Conservation (phyloP, 2,888 invertebrate genomes). For the Orthosia gracilis region DNA sequence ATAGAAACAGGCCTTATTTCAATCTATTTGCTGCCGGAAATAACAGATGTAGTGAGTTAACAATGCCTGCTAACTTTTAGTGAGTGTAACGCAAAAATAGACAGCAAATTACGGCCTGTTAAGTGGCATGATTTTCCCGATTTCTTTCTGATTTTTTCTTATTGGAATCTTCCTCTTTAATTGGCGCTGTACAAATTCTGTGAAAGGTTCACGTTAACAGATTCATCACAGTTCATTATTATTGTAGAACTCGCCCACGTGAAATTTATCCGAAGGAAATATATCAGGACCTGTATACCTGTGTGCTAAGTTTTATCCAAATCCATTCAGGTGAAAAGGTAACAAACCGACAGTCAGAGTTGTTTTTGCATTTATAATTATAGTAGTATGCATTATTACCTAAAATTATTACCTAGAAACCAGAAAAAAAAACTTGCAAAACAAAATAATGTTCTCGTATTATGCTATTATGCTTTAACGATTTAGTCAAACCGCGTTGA, state of each 20-base stretch:
- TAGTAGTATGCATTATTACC: neutral
- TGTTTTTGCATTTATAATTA: neutral
- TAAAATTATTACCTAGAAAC: neutral
- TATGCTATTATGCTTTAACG: neutral
- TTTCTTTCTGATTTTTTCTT: conserved; percentile 10
- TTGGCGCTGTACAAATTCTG: neutral
- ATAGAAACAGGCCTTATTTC: neutral
- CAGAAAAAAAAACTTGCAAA: neutral
- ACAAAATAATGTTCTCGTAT: neutral
- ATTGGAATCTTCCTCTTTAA: conserved; percentile 1
- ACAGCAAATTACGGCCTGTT: neutral
- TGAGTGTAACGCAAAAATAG: conserved; percentile 6
- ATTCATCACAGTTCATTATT: conserved; percentile 3
- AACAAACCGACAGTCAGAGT: neutral
- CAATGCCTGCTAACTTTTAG: neutral
- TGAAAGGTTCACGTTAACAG: neutral
- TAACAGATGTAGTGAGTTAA: conserved; percentile 7
- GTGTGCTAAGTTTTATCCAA: too few relatives aligned
- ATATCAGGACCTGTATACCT: too few relatives aligned
- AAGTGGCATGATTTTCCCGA: neutral
- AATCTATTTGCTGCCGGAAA: neutral
- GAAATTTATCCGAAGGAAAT: too few relatives aligned
- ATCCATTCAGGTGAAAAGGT: neutral
- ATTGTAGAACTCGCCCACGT: neutral
- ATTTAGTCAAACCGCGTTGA: neutral